Percentiles rank a stretch among this genome's conserved stretches.
These are phyloP conservation scores for Pyralis farinalis DNA, from an alignment of 2,888 invertebrate species.

Conservation along the genomic window DNA sequence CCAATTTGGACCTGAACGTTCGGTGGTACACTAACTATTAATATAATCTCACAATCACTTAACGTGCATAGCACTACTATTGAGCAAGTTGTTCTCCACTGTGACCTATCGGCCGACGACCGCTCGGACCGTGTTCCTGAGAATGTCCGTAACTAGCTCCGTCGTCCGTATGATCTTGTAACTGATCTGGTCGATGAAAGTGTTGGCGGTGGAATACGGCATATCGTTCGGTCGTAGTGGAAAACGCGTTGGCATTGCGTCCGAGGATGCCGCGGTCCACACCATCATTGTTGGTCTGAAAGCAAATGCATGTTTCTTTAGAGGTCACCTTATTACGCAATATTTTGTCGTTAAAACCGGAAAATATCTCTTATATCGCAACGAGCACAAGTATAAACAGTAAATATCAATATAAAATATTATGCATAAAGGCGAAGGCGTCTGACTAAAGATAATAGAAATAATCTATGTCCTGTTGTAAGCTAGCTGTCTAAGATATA, in stretches of 20 bases:
- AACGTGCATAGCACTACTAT: neutral
- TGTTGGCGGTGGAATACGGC: conserved; percentile 55
- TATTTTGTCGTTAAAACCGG: too few relatives aligned
- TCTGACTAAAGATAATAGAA: too few relatives aligned
- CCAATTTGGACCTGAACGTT: neutral
- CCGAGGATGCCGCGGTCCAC: conserved; percentile 44
- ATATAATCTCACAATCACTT: neutral
- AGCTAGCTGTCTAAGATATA: too few relatives aligned
- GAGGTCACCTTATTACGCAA: too few relatives aligned
- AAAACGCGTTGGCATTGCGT: conserved; percentile 50
- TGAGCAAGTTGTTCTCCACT: neutral
- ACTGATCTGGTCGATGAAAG: conserved; percentile 71
- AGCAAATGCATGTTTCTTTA: conserved; percentile 11
- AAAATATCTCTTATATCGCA: too few relatives aligned
- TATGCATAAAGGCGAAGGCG: too few relatives aligned
- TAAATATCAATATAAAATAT: too few relatives aligned
- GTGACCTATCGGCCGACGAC: conserved; percentile 52
- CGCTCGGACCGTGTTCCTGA: conserved; percentile 69
- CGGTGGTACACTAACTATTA: neutral
- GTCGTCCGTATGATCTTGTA: conserved; percentile 73
- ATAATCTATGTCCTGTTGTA: too few relatives aligned
- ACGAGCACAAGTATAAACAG: too few relatives aligned
- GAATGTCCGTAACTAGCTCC: conserved; percentile 65
- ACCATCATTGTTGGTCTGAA: conserved; percentile 55
- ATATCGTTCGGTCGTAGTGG: conserved; percentile 50